Percentiles rank a stretch among this genome's conserved stretches.
These are phyloP conservation scores for Penaeus vannamei DNA, from an alignment of 1,140 invertebrate species.

Conservation along the genomic window DNA sequence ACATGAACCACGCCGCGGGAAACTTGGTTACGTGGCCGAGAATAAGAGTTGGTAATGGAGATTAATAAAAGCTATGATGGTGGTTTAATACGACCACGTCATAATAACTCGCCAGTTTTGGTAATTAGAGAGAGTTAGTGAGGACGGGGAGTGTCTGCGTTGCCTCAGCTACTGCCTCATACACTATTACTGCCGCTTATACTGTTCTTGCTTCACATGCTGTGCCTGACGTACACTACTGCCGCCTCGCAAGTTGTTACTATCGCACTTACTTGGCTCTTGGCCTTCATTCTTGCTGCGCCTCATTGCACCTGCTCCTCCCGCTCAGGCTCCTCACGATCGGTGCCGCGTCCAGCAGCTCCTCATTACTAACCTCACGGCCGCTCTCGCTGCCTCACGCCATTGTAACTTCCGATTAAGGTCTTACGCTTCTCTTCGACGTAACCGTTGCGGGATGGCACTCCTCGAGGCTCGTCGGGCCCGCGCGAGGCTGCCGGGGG, in stretches of 20 bases:
- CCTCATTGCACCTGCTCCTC: background rate
- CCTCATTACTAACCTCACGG: background rate
- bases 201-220: too few relatives aligned
- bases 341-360: too few relatives aligned
- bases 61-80: slow-evolving; percentile 63
- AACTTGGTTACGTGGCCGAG: slow-evolving; percentile 60
- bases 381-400: background rate
- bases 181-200: too few relatives aligned
- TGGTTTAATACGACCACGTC: slow-evolving; percentile 62
- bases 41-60: slow-evolving; percentile 62
- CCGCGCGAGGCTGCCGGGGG: too few relatives aligned
- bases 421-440: too few relatives aligned
- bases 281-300: too few relatives aligned
- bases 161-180: slow-evolving; percentile 23
- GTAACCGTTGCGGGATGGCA: too few relatives aligned
- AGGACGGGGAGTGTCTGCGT: slow-evolving; percentile 53
- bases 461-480: too few relatives aligned
- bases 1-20: slow-evolving; percentile 57
- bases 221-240: too few relatives aligned
- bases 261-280: too few relatives aligned
- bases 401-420: too few relatives aligned
- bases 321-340: background rate
- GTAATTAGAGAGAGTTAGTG: slow-evolving; percentile 64
- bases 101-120: slow-evolving; percentile 63
- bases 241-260: too few relatives aligned